These are phyloP conservation scores for Orientallactaga sibirica DNA, from an alignment of 2,797 vertebrate genomes.

Conservation along the genomic window DNA sequence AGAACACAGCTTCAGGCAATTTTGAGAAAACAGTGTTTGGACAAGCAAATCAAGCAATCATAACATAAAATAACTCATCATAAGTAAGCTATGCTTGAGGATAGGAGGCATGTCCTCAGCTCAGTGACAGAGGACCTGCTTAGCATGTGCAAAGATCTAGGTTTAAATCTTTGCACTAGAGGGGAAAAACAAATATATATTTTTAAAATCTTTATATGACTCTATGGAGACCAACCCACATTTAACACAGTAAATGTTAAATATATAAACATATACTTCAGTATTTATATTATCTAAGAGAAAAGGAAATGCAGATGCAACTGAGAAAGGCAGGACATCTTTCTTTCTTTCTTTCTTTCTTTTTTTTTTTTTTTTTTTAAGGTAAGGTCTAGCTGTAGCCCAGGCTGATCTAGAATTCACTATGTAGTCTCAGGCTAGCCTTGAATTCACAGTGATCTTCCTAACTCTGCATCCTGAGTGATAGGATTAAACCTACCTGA, in stretches of 20 bases:
- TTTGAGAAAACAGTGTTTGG: constrained; percentile 34
- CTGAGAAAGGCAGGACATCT: background rate
- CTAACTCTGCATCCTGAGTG: too few relatives aligned
- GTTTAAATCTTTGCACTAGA: background rate
- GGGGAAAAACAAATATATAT: background rate
- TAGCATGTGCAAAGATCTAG: background rate
- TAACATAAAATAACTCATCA: background rate
- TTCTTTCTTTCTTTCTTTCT: too few relatives aligned
- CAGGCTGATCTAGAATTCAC: too few relatives aligned
- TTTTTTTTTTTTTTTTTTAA: too few relatives aligned
- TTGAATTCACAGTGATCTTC: too few relatives aligned
- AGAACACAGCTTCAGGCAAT: background rate
- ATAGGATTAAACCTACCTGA: too few relatives aligned
- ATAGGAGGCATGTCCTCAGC: background rate
- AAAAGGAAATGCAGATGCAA: background rate
- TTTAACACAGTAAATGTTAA: background rate
- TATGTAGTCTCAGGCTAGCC: too few relatives aligned
- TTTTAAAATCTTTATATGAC: constrained; percentile 25
- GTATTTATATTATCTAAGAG: background rate
- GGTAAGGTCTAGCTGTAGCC: too few relatives aligned
- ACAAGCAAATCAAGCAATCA: background rate
- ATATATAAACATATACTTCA: background rate
- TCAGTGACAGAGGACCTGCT: background rate
- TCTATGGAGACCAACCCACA: background rate
- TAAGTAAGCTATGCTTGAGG: background rate